Percentiles rank a stretch among this genome's conserved stretches.
phyloP scores from a whole-genome alignment of 2,113 vertebrate genomes.

The Brachyistius frenatus region DNA sequence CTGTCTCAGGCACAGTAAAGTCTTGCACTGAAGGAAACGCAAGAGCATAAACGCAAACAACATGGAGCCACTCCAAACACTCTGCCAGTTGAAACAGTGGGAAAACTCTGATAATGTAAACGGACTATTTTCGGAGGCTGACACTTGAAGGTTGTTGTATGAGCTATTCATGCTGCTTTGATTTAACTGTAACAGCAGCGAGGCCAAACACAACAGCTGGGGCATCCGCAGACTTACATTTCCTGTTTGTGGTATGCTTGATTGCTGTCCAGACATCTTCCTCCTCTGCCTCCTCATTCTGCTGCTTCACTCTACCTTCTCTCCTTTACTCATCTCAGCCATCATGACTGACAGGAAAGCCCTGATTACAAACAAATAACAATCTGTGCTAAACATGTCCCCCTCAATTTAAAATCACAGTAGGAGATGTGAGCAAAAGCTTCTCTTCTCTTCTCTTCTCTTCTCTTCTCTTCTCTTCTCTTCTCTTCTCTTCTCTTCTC shows the following conservation, averaged over 20 bases:
- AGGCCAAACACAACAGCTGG: slow-evolving; percentile 74
- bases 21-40: slow-evolving; percentile 53
- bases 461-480: slow-evolving; percentile 1
- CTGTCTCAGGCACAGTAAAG: slow-evolving; percentile 45
- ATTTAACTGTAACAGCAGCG: slow-evolving; percentile 58
- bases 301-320: slow-evolving; percentile 40
- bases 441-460: slow-evolving; percentile 20
- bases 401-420: slow-evolving; percentile 58
- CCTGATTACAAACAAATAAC: slow-evolving; percentile 79
- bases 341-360: slow-evolving; percentile 73
- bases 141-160: slow-evolving; percentile 62
- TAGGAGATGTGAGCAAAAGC: slow-evolving; percentile 50
- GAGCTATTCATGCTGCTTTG: slow-evolving; percentile 71
- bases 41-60: slow-evolving; percentile 67
- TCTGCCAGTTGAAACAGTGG: slow-evolving; percentile 52
- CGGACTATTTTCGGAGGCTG: slow-evolving; percentile 68
- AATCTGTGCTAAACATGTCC: slow-evolving; percentile 66
- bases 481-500: neutral
- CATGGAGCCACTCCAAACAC: slow-evolving; percentile 63
- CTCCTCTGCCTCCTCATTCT: slow-evolving; percentile 42
- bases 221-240: slow-evolving; percentile 71
- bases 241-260: slow-evolving; percentile 78
- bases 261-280: slow-evolving; percentile 80
- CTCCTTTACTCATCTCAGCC: slow-evolving; percentile 53
- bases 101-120: slow-evolving; percentile 75